Base-by-base conservation (phyloP, 2,888 invertebrate genomes). In the Phytoseiulus persimilis region DNA sequence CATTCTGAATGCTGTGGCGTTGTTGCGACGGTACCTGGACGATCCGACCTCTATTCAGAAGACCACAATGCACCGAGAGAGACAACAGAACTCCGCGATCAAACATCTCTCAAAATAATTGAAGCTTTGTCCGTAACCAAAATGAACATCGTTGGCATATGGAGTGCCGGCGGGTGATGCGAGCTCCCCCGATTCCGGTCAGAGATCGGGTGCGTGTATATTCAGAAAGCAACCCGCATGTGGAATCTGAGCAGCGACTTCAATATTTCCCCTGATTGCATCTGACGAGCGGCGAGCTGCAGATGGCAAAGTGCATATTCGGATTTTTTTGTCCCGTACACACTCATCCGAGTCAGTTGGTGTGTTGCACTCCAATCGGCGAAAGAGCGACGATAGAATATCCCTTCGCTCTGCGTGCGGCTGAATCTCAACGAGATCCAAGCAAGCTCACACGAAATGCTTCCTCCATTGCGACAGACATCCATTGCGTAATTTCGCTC, bases 271-370 rank as follows among this genome's bases (percentile, higher is more conserved):
- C 65, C 65, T 65, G 65, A 65, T 65, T 65, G 65, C 65, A 65
- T 65, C 65, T 65, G 65, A 65, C 65, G 65, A 65, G 18, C 18
- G 5, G 65, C 28, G 65, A 65, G 65, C 65, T 65, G 65, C 65
- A 65, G 65, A 65, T 65, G 65, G 65, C 65, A 65, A 65, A 65
- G 65, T 65, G 65, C 65, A 65, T 65, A 65, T 65, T 65, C 65
- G 65, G n/a, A n/a, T 46, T 65, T 65, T 65, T 65, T 65, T 65
- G 5, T 65, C 18, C 18, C 65, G 28, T 65, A 65, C 65, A 65
- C 39, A 65, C 28, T 2, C 65, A 11, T 23, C 18, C 65, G 18
- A 14, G 65, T 65, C 65, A 2, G 65, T 23, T 23, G 28, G 18
- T 23, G 65, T 14, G 65, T 28, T 23, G 1, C 28, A 28, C 65